Evolutionary conservation across 1,140 invertebrate species (phyloP), one percentile per base, ranked within the genome.

Genomic region (Bombus huntii): DNA sequence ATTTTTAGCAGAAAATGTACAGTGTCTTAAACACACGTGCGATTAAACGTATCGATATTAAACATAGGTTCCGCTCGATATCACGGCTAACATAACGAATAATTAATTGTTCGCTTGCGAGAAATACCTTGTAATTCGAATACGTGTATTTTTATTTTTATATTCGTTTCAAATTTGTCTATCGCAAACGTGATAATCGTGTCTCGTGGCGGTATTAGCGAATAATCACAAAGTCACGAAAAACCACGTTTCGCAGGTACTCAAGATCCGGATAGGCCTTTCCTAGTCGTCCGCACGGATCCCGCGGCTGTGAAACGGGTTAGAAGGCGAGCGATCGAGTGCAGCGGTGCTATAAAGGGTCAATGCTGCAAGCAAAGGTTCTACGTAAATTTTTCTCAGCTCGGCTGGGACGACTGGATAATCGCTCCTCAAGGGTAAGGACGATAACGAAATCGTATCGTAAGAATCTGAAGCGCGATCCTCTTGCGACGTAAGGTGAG

Each of bases 361-460:
- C 97, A 97, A 92, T 99, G 98, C 94, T 99, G 98, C 95, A 98
- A 98, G 91, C 97, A 99, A 93, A 97, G 97, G 39, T 98, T 99
- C 95, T 98, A 98, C 95, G 98, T 99, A 70, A 98, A 97, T 93
- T 99, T 99, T 95, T 97, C 97, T 87, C 97, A 98, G 81, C 96
- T 99, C 28, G 98, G 98, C 81, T 99, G 98, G 98, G 98, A 98
- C 93, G 98, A 98, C 95, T 99, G 98, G 98, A 98, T 99, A 92
- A 98, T 99, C 86, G 98, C 98, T 62, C 98, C 98, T 10, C 96
- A 97, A 92, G 97, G 97, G 94, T 95, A 81, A 93, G 91, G 0
- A 71, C n/a, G 34, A 59, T 25, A 15, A 8, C 42, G 8, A 15
- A 70, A 22, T 79, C 37, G 68, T 44, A 78, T 8, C 28, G 47